Base-by-base conservation (phyloP, 2,113 vertebrate genomes). In the Oriolus oriolus region DNA sequence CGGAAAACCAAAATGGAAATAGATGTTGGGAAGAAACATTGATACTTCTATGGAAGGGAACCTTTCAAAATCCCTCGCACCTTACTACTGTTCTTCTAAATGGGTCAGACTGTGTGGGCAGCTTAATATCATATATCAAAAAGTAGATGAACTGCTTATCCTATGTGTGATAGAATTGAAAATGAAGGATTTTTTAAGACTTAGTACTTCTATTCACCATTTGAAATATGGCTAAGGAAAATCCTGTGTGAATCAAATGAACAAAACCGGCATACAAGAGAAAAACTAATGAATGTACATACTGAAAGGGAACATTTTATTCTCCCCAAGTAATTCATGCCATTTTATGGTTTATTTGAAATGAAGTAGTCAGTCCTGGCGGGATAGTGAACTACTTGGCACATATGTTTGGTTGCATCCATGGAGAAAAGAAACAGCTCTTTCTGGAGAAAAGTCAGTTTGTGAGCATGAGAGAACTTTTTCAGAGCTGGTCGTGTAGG, bases 311-410 rank as follows among this genome's bases (percentile, higher is more conserved):
- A 94, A 93, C 87, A 89, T 95, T 97, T 95, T 96, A 83, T 97
- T 96, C 85, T 90, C 59, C 90, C 42, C 42, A 66, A 93, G 90
- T 88, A 94, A 92, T 92, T 84, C 33, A 77, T 90, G 90, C 79
- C 90, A 90, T 93, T 96, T 96, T 88, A 96, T 94, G 87, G 78
- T 91, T 95, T 96, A 90, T 94, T 95, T 96, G 74, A 95, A 96
- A 87, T 94, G 87, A 97, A 96, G 82, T 93, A 93, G 94, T 86
- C 90, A 41, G 59, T 84, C 63, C 95, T 96, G 90, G 95, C 35
- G 2, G 89, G 87, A 50, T 65, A 88, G 79, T 75, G 83, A 86
- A 47, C 65, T 78, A 52, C 82, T 97, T 96, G 93, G 95, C 90
- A 88, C 82, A 44, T 57, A 44, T 27, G 20, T 73, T 80, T 0